These are phyloP conservation scores for Ornithoptera priamus DNA, from an alignment of 2,888 invertebrate genomes.

Conservation along the genomic window DNA sequence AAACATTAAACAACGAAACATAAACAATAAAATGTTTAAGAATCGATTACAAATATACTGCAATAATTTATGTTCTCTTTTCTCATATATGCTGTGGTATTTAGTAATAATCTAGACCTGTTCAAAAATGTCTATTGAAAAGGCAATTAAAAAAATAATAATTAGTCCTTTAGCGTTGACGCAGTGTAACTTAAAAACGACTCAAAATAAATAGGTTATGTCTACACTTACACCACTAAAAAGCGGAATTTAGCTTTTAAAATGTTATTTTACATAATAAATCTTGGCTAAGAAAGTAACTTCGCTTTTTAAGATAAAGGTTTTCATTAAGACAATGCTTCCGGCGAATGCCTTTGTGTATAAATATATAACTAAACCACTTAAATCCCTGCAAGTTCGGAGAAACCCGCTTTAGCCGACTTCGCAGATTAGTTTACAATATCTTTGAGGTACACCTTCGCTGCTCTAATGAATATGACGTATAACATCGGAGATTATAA, in stretches of 20 bases:
- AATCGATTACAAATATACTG: no score
- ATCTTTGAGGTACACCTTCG: constrained; percentile 1
- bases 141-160: no score
- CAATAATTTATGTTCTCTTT: no score
- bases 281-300: not conserved
- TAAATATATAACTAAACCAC: constrained; percentile 2
- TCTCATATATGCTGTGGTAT: no score
- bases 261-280: not conserved
- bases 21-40: no score
- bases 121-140: no score
- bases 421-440: constrained; percentile 5
- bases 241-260: not conserved
- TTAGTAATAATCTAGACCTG: no score
- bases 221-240: not conserved
- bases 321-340: not conserved
- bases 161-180: no score
- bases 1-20: not conserved
- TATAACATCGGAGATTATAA: not conserved
- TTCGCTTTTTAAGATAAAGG: not conserved
- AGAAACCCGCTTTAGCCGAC: constrained; percentile 2
- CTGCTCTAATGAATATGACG: constrained; percentile 5
- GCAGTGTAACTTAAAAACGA: no score
- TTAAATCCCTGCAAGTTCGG: not conserved
- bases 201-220: not conserved
- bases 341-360: not conserved